Evolutionary conservation across 2,113 vertebrate species (phyloP), one percentile per base, ranked within the genome.

Genomic region (Nesoenas mayeri): DNA sequence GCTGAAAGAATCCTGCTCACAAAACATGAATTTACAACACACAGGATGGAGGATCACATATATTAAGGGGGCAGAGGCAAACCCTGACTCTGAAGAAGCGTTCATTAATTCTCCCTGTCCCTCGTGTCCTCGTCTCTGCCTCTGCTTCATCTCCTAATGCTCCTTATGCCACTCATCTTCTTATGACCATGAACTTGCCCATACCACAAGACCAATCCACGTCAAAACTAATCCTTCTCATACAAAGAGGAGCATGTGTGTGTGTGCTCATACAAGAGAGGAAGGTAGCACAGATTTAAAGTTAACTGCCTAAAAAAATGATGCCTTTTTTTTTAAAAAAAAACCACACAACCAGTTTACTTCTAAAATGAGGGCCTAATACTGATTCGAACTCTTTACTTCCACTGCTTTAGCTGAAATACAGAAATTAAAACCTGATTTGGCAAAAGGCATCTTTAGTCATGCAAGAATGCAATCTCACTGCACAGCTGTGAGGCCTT

Each of bases 1-100:
- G 48, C 65, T 88, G 75, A 90, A 95, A 70, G 36, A 86, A 83
- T 67, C 21, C 75, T 71, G 42, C 51, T 78, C 79, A 77, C 14
- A 83, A 70, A 90, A 85, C 34, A 74, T 12, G 10, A 65, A 70
- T 66, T 58, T 47, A 62, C 62, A 73, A n/a, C 14, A 4, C 26
- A 48, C 34, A 83, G 50, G n/a, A 73, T 3, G 21, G n/a, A 67
- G 54, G 26, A 51, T 83, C 47, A 78, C 11, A 25, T 3, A 72
- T 26, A 53, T 85, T 50, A 77, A 83, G 26, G 54, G 85, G 16
- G 54, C 18, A 58, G 48, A 93, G 58, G 50, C 31, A 85, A 90
- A 70, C 5, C 29, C 47, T 11, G 18, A 62, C 38, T 75, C 32
- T 34, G 44, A 71, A 78, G 53, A 60, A 29, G 28, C 3, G 5